Evolutionary conservation across 2,113 vertebrate genomes (phyloP), one percentile per base, ranked within the genome.

Genomic region (Plecotus auritus): DNA sequence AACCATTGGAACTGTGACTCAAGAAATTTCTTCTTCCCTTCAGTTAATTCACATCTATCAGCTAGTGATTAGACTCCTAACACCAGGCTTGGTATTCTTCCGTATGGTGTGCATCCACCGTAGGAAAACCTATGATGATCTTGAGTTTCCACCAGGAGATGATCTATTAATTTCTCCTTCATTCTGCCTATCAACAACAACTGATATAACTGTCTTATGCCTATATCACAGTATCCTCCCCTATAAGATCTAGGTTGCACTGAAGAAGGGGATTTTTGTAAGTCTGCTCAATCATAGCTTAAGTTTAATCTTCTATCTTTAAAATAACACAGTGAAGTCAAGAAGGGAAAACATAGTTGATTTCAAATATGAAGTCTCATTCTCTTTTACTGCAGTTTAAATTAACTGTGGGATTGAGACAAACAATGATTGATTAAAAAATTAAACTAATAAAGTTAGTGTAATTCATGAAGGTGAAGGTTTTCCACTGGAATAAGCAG

Each of bases 201-300:
- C 64, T 51, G 12, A 28, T 67, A 35, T 5, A 6, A 35, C 13
- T 47, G 47, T 40, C 6, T 72, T 56, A 17, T 45, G 40, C 1
- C 5, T n/a, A 30, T 0, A 1, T 12, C 49, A 5, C 8, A 32
- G 4, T 49, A 59, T 30, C n/a, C 3, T 35, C 5, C 2, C 5
- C 28, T 35, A 1, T 18, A 70, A 64, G 2, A 1, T 30, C 17
- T 47, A 28, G 47, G 49, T 49, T 16, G 2, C 49, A 49, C 14
- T 49, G 13, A 49, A 16, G 49, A 49, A 49, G 49, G 49, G 49
- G 14, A 49, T 49, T 49, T 49, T 49, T 49, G 12, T 49, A 16
- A 49, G 49, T 49, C 49, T 49, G 49, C 49, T 16, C 49, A 49
- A 49, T 49, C 49, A 16, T 49, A 49, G 14, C 49, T 49, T 49